A percentile compares a stretch with the other conserved stretches of the same genome.
phyloP scores from a whole-genome alignment of 2,888 invertebrate genomes.

The Biston betularia region DNA sequence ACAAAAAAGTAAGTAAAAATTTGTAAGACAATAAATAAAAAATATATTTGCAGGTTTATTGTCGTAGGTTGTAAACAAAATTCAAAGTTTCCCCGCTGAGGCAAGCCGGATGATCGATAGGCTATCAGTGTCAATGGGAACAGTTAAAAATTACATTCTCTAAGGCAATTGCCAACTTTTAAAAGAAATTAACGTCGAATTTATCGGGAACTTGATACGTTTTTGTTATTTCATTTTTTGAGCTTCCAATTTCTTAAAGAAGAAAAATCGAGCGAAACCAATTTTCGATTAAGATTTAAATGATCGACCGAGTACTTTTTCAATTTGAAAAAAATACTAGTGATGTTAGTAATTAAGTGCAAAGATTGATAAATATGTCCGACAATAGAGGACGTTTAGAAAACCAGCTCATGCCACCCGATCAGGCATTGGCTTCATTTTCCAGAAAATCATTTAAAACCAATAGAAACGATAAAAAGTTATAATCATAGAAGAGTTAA shows the following conservation, averaged over 20 bases:
- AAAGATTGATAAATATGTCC: too few relatives aligned
- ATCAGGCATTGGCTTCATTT: too few relatives aligned
- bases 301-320: background rate
- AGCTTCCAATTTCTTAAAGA: background rate
- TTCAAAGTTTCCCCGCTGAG: conserved; percentile 36
- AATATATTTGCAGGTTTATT: background rate
- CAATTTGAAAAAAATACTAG: background rate
- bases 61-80: conserved; percentile 6
- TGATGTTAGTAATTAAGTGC: too few relatives aligned
- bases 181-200: conserved; percentile 29
- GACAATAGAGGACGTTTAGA: too few relatives aligned
- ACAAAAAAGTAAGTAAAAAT: too few relatives aligned
- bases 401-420: too few relatives aligned
- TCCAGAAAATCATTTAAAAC: too few relatives aligned
- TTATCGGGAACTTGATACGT: conserved; percentile 20
- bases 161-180: conserved; percentile 31
- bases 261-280: background rate
- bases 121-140: conserved; percentile 65
- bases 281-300: background rate
- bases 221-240: background rate
- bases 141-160: conserved; percentile 34
- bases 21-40: too few relatives aligned
- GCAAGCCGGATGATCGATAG: conserved; percentile 67
- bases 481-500: background rate
- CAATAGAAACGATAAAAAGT: background rate